Evolutionary conservation across 2,113 vertebrate genomes (phyloP).

Genomic region (Oreochromis niloticus): DNA sequence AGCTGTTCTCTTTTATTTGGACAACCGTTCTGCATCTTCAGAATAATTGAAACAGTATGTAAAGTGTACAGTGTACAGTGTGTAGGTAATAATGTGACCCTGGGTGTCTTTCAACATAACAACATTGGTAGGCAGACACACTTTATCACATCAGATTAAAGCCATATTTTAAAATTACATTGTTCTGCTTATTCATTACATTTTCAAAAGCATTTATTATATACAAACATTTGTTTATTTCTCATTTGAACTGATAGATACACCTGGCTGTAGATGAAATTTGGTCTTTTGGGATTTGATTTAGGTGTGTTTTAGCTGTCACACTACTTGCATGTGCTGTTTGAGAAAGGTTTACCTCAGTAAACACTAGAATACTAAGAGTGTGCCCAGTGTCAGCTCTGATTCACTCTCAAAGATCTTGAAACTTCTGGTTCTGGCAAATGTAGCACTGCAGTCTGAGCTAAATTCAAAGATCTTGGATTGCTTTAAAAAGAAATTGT

Average conservation of each 20-base stretch:
- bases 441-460: background rate
- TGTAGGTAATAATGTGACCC: background rate
- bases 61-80: background rate
- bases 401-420: background rate
- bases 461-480: background rate
- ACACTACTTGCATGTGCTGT: background rate
- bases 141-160: background rate
- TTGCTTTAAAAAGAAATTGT: background rate
- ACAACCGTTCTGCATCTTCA: background rate
- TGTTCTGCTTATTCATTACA: background rate
- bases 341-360: background rate
- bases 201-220: rapidly evolving
- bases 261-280: rapidly evolving
- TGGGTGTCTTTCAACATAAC: background rate
- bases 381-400: background rate
- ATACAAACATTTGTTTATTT: background rate
- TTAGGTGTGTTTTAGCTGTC: background rate
- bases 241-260: background rate
- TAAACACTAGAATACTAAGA: background rate
- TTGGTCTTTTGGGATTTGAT: rapidly evolving
- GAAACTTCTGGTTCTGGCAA: background rate
- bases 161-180: background rate
- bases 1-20: background rate
- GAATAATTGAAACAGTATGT: rapidly evolving
- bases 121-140: background rate